phyloP scores from a whole-genome alignment of 2,888 invertebrate genomes.

The Drosophila cognata region DNA sequence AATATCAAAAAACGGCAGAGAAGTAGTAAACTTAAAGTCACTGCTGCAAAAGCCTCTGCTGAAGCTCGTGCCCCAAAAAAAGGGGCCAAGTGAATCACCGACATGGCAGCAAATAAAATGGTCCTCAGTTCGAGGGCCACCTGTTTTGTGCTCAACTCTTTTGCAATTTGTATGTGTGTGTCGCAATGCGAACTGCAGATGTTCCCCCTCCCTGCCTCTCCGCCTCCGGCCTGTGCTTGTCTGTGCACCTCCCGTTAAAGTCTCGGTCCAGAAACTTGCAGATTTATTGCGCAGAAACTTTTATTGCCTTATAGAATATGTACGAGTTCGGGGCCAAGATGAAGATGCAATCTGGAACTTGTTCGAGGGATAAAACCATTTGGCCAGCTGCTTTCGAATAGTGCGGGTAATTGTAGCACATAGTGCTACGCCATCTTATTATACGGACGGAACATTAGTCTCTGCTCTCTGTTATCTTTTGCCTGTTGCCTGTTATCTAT shows the following conservation, averaged over 20 bases:
- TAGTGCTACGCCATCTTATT: slow-evolving; percentile 49
- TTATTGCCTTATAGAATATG: slow-evolving; percentile 78
- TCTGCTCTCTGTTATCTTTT: slow-evolving; percentile 19
- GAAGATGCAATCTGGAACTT: slow-evolving; percentile 76
- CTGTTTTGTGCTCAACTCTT: slow-evolving; percentile 74
- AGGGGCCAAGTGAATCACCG: slow-evolving; percentile 75
- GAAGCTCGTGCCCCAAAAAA: slow-evolving; percentile 28
- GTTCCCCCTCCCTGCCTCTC: slow-evolving; percentile 23
- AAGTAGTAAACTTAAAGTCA: slow-evolving; percentile 15
- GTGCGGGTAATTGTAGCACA: slow-evolving; percentile 56
- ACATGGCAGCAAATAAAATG: slow-evolving; percentile 68
- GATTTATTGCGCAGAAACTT: slow-evolving; percentile 79
- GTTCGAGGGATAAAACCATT: slow-evolving; percentile 46
- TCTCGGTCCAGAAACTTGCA: slow-evolving; percentile 79
- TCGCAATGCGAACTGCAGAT: slow-evolving; percentile 69
- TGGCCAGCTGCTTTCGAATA: slow-evolving; percentile 53
- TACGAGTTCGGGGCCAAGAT: slow-evolving; percentile 60
- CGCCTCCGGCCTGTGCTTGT: neutral
- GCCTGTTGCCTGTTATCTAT: neutral
- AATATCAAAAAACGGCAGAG: slow-evolving; percentile 58
- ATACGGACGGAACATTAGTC: slow-evolving; percentile 47
- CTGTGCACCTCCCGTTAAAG: slow-evolving; percentile 25
- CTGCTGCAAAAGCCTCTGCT: neutral
- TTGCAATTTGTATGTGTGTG: slow-evolving; percentile 51
- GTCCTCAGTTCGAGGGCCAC: slow-evolving; percentile 56